Evolutionary conservation across 1,140 invertebrate species (phyloP), one percentile per base, ranked within the genome.

Genomic region (Callitettix versicolor): DNA sequence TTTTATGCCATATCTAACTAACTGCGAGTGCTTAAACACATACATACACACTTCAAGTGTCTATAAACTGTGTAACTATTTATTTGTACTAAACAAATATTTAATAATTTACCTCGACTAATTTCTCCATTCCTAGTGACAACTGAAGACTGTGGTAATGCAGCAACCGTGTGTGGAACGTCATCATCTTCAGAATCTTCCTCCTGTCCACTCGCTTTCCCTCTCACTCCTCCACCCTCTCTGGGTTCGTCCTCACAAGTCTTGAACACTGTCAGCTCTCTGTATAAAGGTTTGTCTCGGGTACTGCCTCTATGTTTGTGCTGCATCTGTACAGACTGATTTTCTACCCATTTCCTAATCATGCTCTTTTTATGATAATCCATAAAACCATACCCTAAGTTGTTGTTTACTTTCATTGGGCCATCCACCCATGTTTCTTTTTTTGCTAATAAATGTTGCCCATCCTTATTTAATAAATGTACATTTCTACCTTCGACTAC

Each of bases 351-450:
- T 68, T 90, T 86, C 40, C 88, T 77, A 26, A 95, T 93, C 90
- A 95, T 94, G 57, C 81, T 86, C 65, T 90, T 90, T 64, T 93
- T 93, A 60, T 91, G 86, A 61, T 78, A 86, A 65, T 93, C 89
- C 88, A 92, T 91, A 62, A 88, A 91, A 2, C 88, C 88, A 63
- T 90, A 90, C 0, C 81, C 79, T 60, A 59, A 68, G n/a, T 49
- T 46, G 24, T 57, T 54, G 33, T 53, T 48, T 3, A 18, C 41
- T 7, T 55, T 69, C 21, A 79, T 38, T 0, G 91, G 93, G 0
- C 92, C 92, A 70, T 96, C 93, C 43, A 95, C 87, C 93, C 93
- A 96, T 1, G 88, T 93, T 72, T 95, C 92, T 47, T 80, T 73
- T 65, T 88, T 79, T 1, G 44, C 47, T 20, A 56, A 12, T 2